These are phyloP conservation scores for Ammospiza nelsoni DNA, from an alignment of 2,113 vertebrate genomes.

Conservation along the genomic window DNA sequence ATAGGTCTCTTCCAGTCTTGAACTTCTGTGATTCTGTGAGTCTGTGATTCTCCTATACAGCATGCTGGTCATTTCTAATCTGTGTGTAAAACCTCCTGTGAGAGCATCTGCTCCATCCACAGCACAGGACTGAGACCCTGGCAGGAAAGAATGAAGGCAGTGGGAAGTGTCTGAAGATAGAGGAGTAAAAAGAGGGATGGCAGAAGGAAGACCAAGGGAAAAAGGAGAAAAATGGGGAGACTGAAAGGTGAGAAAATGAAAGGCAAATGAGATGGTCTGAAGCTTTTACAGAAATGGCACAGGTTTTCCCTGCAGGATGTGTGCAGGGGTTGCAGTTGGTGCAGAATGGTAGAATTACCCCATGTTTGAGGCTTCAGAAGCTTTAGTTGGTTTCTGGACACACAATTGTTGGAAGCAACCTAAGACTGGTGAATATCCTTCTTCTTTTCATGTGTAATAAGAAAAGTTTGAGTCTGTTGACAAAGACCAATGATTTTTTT, in stretches of 20 bases:
- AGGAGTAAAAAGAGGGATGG: background rate
- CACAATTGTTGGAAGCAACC: background rate
- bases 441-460: background rate
- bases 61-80: background rate
- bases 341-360: background rate
- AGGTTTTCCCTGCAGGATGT: background rate
- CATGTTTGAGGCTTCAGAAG: background rate
- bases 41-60: background rate
- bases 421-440: background rate
- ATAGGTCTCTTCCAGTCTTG: too few relatives aligned
- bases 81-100: background rate
- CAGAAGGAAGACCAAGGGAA: background rate
- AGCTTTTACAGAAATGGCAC: background rate
- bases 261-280: background rate
- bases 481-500: background rate
- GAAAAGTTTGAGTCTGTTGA: background rate
- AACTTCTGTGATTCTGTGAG: too few relatives aligned
- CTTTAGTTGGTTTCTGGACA: background rate
- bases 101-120: background rate
- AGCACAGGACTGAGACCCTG: background rate
- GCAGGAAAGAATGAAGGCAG: background rate
- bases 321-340: background rate
- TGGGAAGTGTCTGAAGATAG: background rate
- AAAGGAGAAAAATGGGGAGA: background rate
- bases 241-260: background rate